phyloP scores from a whole-genome alignment of 2,888 invertebrate species.

The Diadegma fenestrale region DNA sequence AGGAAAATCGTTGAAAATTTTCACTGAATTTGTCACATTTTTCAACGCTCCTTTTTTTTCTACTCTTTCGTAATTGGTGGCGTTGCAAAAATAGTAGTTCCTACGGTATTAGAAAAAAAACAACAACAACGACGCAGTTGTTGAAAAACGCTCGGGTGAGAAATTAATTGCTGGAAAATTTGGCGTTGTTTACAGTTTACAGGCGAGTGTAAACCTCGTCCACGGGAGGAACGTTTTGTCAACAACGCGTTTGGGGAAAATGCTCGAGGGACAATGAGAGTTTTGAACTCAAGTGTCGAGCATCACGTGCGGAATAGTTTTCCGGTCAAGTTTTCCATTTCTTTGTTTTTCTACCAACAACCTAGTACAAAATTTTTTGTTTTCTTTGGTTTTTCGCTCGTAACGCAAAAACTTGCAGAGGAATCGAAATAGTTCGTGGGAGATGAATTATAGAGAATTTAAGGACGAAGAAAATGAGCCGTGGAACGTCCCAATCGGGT shows the following conservation, averaged over 20 bases:
- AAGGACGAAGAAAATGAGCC: too few species aligned
- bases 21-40: conserved; percentile 32
- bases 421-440: too few species aligned
- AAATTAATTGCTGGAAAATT: conserved; percentile 7
- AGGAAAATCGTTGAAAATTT: conserved; percentile 18
- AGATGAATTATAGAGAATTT: too few species aligned
- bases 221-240: not conserved
- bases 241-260: not conserved
- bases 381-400: too few species aligned
- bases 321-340: too few species aligned
- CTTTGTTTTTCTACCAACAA: too few species aligned
- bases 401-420: too few species aligned
- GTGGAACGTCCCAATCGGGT: too few species aligned
- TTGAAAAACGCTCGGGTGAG: not conserved
- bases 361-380: too few species aligned
- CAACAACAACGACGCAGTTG: not conserved
- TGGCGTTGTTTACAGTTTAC: not conserved
- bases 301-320: not conserved
- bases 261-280: not conserved
- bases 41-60: conserved; percentile 10
- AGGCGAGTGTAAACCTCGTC: not conserved
- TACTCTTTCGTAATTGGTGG: conserved; percentile 4
- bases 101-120: not conserved
- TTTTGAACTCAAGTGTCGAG: not conserved
- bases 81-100: conserved; percentile 1